These are phyloP conservation scores for Callipepla californica DNA, from an alignment of 2,113 vertebrate species.

Conservation along the genomic window DNA sequence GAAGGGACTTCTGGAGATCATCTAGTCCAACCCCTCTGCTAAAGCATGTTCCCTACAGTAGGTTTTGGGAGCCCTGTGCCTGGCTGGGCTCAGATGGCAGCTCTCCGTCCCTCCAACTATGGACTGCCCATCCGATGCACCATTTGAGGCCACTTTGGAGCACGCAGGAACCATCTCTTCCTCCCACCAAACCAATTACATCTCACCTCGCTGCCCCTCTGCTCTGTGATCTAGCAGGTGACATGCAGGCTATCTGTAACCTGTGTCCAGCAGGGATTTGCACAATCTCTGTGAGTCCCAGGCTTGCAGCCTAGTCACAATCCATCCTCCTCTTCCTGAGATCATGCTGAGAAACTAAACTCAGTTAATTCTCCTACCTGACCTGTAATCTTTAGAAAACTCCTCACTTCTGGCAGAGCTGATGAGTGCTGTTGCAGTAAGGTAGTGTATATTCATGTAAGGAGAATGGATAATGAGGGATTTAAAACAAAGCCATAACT, in stretches of 20 bases:
- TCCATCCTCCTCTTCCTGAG: not conserved
- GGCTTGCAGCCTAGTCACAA: not conserved
- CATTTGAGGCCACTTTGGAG: not conserved
- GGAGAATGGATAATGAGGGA: slow-evolving; percentile 40
- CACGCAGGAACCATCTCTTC: not conserved
- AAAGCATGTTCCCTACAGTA: not conserved
- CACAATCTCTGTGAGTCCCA: not conserved
- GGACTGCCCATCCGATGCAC: not conserved
- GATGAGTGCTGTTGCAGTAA: slow-evolving; percentile 7
- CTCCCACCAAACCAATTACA: not conserved
- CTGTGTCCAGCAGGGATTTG: not conserved
- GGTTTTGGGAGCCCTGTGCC: not conserved
- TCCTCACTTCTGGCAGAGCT: not conserved
- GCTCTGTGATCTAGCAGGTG: not conserved
- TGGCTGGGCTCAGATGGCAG: not conserved
- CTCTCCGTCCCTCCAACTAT: not conserved
- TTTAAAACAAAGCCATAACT: slow-evolving; percentile 62
- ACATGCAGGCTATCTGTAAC: not conserved
- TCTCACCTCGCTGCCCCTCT: not conserved
- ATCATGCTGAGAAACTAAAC: not conserved
- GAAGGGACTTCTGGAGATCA: not conserved
- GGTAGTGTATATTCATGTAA: slow-evolving; percentile 9
- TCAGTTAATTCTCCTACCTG: not conserved
- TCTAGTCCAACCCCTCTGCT: not conserved
- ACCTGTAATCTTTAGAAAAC: not conserved